These are phyloP conservation scores for Vannuccia rotundouncinata DNA, from an alignment of 2,888 invertebrate genomes.

Conservation along the genomic window DNA sequence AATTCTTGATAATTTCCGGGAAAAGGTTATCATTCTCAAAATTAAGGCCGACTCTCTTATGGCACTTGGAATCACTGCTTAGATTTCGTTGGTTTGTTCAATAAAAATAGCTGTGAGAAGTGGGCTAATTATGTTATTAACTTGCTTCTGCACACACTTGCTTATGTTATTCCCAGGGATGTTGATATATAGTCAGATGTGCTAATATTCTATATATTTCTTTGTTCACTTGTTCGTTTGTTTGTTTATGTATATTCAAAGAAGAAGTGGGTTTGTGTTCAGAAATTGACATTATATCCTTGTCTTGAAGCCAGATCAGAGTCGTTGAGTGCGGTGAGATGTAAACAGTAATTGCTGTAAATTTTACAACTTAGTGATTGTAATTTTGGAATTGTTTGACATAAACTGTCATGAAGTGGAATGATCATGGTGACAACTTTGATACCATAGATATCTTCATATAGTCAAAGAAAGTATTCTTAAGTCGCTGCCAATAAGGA, in stretches of 20 bases:
- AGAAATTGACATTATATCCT: neutral
- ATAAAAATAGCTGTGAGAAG: neutral
- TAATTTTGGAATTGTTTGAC: neutral
- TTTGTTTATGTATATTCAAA: neutral
- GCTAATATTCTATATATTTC: no score
- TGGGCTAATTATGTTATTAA: no score
- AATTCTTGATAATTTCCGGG: neutral
- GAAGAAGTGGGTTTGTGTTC: neutral
- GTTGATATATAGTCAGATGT: neutral
- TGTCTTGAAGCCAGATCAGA: neutral
- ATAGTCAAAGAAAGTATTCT: neutral
- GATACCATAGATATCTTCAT: neutral
- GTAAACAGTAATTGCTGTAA: neutral
- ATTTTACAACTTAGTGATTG: neutral
- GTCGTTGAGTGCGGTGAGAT: neutral
- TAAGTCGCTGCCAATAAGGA: neutral
- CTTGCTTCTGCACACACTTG: neutral
- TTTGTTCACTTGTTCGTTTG: neutral
- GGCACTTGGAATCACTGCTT: neutral
- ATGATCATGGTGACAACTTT: neutral
- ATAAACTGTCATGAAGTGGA: neutral
- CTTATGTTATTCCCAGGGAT: neutral
- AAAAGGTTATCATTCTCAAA: neutral
- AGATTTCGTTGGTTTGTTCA: neutral
- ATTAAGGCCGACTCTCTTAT: neutral